Base-by-base conservation (phyloP, 1,140 invertebrate genomes). In the Conus betulinus region DNA sequence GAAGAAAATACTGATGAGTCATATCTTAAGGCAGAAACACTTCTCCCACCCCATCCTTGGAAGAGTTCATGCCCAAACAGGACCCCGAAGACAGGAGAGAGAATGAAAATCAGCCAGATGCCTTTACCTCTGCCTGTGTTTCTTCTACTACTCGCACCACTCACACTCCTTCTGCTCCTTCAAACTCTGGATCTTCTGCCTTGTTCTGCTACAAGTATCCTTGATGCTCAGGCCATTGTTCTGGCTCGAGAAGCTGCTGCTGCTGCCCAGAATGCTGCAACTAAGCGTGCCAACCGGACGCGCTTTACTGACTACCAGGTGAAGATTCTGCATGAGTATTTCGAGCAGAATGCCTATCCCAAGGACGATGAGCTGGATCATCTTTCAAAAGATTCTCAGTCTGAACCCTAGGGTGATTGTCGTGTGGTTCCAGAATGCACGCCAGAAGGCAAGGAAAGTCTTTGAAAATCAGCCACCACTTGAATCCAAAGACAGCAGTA, bases 361-460 rank as follows among this genome's bases (percentile, higher is more conserved):
- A 99, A 99, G 96, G 99, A 99, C 95, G 99, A 99, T 95, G 99
- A 99, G 96, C 96, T 99, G 87, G 99, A 99, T 95, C 99, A 99
- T 95, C 96, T 99, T 57, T 99, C 98, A 53, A 99, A 99, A 99
- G 96, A 96, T 99, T 82, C 96, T 99, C 52, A 97, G 97, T 90
- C 96, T 99, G 76, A 97, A 97, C 15, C 99, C 98, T 94, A 96
- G 98, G 84, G 98, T 99, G 7, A 97, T 99, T 90, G 98, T 98
- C 96, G 97, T 99, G 90, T 99, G 99, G 98, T 99, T 99, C 96
- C 99, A 99, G 96, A 99, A 99, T 95, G 98, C 99, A 53, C 96
- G 99, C 88, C 99, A 99, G 87, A 99, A 99, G 96, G 98, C 99
- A 93, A 99, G 99, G 96, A 99, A 99, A 95, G 97, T 94, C 25